Evolutionary conservation across 2,888 invertebrate genomes (phyloP), one percentile per base, ranked within the genome.

Genomic region (Caenorhabditis auriculariae): DNA sequence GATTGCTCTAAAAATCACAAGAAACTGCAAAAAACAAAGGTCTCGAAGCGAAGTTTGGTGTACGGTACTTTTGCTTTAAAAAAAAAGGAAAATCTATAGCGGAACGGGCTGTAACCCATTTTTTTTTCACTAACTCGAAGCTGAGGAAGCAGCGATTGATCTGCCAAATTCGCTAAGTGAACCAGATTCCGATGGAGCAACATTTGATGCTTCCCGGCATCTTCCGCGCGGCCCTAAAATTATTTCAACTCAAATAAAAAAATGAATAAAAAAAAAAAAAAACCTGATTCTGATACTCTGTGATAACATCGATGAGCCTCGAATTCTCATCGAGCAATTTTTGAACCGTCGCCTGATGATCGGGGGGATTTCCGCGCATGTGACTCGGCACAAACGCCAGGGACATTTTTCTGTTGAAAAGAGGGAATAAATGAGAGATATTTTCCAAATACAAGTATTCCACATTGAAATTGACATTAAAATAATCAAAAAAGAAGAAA

Each of bases 81-180:
- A n/a, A n/a, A n/a, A n/a, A n/a, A n/a, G n/a, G n/a, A n/a, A n/a
- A n/a, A n/a, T n/a, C n/a, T n/a, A n/a, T n/a, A n/a, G n/a, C n/a
- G n/a, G n/a, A n/a, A n/a, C n/a, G n/a, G n/a, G n/a, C n/a, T n/a
- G n/a, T n/a, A n/a, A n/a, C n/a, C n/a, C n/a, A n/a, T n/a, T n/a
- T n/a, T n/a, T n/a, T n/a, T n/a, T n/a, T n/a, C n/a, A n/a, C n/a
- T n/a, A n/a, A n/a, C n/a, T n/a, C n/a, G n/a, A n/a, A 78, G 39
- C 26, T 76, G 66, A 7, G 38, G 42, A 4, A 69, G 48, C 12
- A 74, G 57, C 9, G 54, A 51, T 19, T 70, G 71, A 56, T 98
- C 96, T n/a, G 95, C 95, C 60, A 96, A 88, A 26, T 93, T 91
- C 7, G 95, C 94, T 74, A 98, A 86, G 83, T 93, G 95, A 0